Evolutionary conservation across 30 jellyfish, hydroid and myxozoan species (phyloP).

Genomic region (Hydractinia symbiolongicarpus): DNA sequence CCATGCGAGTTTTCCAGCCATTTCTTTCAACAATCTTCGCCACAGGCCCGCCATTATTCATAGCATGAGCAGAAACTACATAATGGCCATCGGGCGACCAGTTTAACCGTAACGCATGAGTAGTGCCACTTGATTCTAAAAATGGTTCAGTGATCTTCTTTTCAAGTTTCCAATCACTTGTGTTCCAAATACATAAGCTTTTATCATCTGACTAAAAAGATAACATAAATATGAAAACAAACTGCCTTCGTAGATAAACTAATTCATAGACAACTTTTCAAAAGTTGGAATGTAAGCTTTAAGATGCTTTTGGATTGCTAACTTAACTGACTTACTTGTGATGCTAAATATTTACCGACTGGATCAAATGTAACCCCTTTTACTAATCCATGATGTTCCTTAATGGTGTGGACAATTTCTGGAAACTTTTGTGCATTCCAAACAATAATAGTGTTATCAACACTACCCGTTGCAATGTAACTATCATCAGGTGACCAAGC

Average conservation of each 20-base stretch:
- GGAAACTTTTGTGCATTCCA: slow-evolving; percentile 95
- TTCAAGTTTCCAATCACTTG: slow-evolving; percentile 75
- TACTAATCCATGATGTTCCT: slow-evolving; percentile 85
- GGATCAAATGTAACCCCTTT: slow-evolving; percentile 99
- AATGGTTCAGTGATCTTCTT: slow-evolving; percentile 81
- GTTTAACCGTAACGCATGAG: slow-evolving; percentile 84
- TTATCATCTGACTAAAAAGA: slow-evolving; percentile 85
- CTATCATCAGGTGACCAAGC: slow-evolving; percentile 98
- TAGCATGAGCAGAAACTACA: slow-evolving; percentile 95
- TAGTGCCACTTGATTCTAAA: slow-evolving; percentile 83
- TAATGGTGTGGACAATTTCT: slow-evolving; percentile 43
- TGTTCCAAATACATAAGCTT: slow-evolving; percentile 75
- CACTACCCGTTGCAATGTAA: slow-evolving; percentile 93
- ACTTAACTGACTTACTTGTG: slow-evolving; percentile 60
- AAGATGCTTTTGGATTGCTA: neutral
- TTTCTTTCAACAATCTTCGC: slow-evolving; percentile 89
- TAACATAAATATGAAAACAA: slow-evolving; percentile 4
- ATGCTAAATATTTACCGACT: slow-evolving; percentile 94
- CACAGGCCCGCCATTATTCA: slow-evolving; percentile 98
- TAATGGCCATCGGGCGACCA: slow-evolving; percentile 99
- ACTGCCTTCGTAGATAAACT: neutral
- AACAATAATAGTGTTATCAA: slow-evolving; percentile 70
- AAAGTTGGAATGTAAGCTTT: too few species aligned
- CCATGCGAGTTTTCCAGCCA: slow-evolving; percentile 95
- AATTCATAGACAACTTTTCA: neutral